Conservation (phyloP, 2,888 invertebrate genomes). For the Lithosia quadra region DNA sequence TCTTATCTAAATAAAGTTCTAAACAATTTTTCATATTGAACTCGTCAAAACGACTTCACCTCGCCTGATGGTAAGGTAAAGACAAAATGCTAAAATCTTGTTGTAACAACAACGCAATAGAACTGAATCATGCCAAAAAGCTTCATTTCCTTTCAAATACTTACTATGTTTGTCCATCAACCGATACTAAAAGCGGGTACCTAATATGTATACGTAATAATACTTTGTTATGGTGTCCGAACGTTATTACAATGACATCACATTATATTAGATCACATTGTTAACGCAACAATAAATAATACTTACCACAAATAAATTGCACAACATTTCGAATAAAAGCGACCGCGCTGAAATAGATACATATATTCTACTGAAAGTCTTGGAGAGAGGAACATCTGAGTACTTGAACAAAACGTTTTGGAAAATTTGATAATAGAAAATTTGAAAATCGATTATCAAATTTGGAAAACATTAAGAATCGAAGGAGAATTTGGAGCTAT, state of each 20-base stretch:
- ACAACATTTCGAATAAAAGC: slow-evolving; percentile 15
- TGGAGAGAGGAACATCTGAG: slow-evolving; percentile 5
- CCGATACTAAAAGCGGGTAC: background rate
- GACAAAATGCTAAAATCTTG: background rate
- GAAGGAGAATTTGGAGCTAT: background rate
- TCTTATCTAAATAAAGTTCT: no score
- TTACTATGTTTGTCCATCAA: background rate
- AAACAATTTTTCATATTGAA: no score
- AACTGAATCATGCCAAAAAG: background rate
- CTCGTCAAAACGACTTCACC: no score
- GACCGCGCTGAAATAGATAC: background rate
- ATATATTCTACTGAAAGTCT: slow-evolving; percentile 5
- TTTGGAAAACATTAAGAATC: background rate
- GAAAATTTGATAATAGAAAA: no score
- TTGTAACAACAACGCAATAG: background rate
- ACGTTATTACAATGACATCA: background rate
- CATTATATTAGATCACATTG: background rate
- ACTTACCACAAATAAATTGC: slow-evolving; percentile 16
- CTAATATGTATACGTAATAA: background rate
- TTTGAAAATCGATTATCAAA: background rate
- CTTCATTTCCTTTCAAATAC: background rate
- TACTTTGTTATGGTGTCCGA: background rate
- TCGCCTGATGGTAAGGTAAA: no score
- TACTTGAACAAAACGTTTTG: background rate
- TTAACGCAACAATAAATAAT: background rate